Percentiles rank a stretch among this genome's conserved stretches.
These are phyloP conservation scores for Drosophila birchii DNA, from an alignment of 2,888 invertebrate species.

Conservation along the genomic window DNA sequence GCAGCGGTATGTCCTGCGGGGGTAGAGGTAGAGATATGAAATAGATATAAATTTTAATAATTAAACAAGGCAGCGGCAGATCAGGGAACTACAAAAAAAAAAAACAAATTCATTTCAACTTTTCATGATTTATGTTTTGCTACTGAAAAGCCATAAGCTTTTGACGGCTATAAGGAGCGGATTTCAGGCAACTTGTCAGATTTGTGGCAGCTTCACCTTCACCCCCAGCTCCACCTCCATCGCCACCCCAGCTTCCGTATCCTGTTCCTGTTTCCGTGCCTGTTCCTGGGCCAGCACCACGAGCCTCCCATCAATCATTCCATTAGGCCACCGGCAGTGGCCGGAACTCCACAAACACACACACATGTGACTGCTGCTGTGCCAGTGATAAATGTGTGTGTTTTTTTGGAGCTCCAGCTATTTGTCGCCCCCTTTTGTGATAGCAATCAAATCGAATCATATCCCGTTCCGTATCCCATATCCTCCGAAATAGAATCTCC, in stretches of 20 bases:
- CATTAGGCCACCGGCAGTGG: slow-evolving; percentile 11
- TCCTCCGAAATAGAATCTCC: slow-evolving; percentile 55
- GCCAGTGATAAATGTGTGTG: slow-evolving; percentile 25
- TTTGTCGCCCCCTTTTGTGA: slow-evolving; percentile 72
- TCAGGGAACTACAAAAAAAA: too few species aligned
- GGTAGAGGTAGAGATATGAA: not conserved
- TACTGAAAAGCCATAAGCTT: not conserved
- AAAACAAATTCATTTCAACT: not conserved
- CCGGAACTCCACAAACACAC: slow-evolving; percentile 10
- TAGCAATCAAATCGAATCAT: slow-evolving; percentile 76
- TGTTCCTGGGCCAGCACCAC: too few species aligned
- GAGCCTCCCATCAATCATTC: slow-evolving; percentile 26
- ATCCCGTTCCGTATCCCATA: slow-evolving; percentile 57
- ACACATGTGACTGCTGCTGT: slow-evolving; percentile 10
- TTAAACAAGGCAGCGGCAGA: too few species aligned
- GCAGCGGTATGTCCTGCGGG: slow-evolving; percentile 89
- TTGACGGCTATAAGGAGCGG: slow-evolving; percentile 12
- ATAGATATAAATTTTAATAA: not conserved
- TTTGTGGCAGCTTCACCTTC: slow-evolving; percentile 3
- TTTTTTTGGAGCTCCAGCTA: slow-evolving; percentile 38
- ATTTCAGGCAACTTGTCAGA: slow-evolving; percentile 30
- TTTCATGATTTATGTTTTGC: not conserved
- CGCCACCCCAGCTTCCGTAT: not conserved
- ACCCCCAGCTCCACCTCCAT: not conserved
- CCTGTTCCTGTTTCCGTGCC: not conserved